Percentiles rank a stretch among this genome's conserved stretches.
These are phyloP conservation scores for Chelidonichthys spinosus DNA, from an alignment of 2,797 vertebrate genomes.

Conservation along the genomic window DNA sequence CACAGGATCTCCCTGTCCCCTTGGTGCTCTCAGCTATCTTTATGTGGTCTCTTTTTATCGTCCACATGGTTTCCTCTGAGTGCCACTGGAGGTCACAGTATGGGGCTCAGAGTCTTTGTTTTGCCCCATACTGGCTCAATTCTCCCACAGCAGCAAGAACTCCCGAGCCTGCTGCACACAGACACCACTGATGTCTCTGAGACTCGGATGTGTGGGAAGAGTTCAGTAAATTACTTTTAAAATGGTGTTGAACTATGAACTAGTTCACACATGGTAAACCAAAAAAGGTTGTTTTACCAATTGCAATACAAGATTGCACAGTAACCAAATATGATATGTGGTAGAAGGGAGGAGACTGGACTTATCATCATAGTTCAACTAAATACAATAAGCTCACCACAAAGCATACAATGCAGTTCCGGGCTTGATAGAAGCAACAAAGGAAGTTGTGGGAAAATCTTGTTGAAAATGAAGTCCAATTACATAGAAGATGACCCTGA, in stretches of 20 bases:
- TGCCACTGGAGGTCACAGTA: slow-evolving; percentile 81
- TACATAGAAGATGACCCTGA: background rate
- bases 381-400: slow-evolving; percentile 23
- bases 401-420: slow-evolving; percentile 8
- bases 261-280: slow-evolving; percentile 9
- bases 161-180: slow-evolving; percentile 69
- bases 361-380: slow-evolving; percentile 22
- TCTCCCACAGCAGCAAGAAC: slow-evolving; percentile 71
- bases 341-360: background rate
- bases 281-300: background rate
- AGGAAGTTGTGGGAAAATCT: slow-evolving; percentile 3
- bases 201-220: slow-evolving; percentile 17
- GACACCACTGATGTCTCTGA: slow-evolving; percentile 73
- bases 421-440: background rate
- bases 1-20: slow-evolving; percentile 54
- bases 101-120: slow-evolving; percentile 83
- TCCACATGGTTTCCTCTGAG: slow-evolving; percentile 67
- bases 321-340: slow-evolving; percentile 1
- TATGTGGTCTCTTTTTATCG: slow-evolving; percentile 51
- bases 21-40: slow-evolving; percentile 61
- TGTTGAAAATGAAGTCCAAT: background rate
- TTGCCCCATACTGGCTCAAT: slow-evolving; percentile 81
- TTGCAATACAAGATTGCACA: background rate
- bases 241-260: slow-evolving; percentile 38
- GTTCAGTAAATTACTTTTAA: slow-evolving; percentile 37